Percentiles rank a stretch among this genome's conserved stretches.
Evolutionary conservation across 2,888 invertebrate genomes (phyloP).

Genomic region (Hydrotaea diabolus): DNA sequence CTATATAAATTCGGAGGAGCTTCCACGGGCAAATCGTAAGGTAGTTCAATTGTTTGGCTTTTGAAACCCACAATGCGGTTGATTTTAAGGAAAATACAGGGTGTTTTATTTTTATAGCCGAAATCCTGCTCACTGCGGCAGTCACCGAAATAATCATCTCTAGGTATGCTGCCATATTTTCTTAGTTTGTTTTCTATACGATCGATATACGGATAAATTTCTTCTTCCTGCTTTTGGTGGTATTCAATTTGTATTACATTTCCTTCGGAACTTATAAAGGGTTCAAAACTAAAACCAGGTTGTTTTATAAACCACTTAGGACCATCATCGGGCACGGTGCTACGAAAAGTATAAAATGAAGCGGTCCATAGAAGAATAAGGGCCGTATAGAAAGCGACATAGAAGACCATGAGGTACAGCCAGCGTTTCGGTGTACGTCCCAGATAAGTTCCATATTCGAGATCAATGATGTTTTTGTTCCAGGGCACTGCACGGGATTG

Average conservation of each 20-base stretch:
- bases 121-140: conserved; percentile 21
- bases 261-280: neutral
- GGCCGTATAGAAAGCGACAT: neutral
- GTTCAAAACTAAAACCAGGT: conserved; percentile 50
- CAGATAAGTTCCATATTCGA: conserved; percentile 32
- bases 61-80: conserved; percentile 48
- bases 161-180: conserved; percentile 36
- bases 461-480: conserved; percentile 18
- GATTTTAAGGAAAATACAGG: conserved; percentile 53
- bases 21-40: neutral
- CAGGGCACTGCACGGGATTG: neutral
- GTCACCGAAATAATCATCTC: conserved; percentile 15
- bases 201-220: neutral
- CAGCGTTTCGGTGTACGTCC: conserved; percentile 16
- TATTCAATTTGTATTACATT: conserved; percentile 30
- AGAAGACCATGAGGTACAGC: conserved; percentile 9
- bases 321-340: neutral
- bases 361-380: neutral
- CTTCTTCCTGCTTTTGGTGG: neutral
- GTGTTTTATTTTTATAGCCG: conserved; percentile 22
- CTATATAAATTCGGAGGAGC: neutral
- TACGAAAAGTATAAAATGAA: conserved; percentile 6
- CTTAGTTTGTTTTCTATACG: conserved; percentile 14
- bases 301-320: conserved; percentile 27
- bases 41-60: conserved; percentile 19